Evolutionary conservation across 2,888 invertebrate species (phyloP), one percentile per base, ranked within the genome.

Genomic region (Scotopteryx bipunctaria): DNA sequence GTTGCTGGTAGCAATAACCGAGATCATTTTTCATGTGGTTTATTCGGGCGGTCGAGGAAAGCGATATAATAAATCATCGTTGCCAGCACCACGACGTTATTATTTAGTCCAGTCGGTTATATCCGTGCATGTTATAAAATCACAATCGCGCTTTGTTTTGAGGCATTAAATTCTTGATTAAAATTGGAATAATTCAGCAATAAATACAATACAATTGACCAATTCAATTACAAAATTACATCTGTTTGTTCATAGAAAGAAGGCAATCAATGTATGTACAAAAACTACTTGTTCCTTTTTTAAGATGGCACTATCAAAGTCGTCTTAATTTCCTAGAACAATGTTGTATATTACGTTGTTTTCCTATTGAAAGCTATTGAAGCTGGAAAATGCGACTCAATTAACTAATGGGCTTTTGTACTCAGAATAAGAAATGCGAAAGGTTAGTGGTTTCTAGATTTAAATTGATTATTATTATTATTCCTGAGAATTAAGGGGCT

Each of bases 11-110:
- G 87, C 86, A 89, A 89, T 89, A 89, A 86, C 85, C 77, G 75
- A 73, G 83, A 88, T 86, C 88, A 88, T 90, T 90, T 90, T 90
- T 90, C 89, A 90, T 86, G 81, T 77, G 88, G 87, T 85, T 88
- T 86, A 87, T 89, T 88, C 86, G 80, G 81, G 83, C 85, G 84
- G 86, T 77, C 85, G 86, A 84, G 85, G 80, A 86, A 83, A 86
- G 81, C 86, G 82, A 85, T 86, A 83, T 86, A 86, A 89, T 90
- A 89, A 90, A 90, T 90, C 89, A 89, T 86, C 77, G 83, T 86
- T 84, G 81, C 86, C 86, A 83, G 79, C 83, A 84, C 88, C 86
- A 86, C 81, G 75, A 79, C 77, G 80, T 81, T 85, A 87, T 87
- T 87, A 87, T 87, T 89, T 85, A 86, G 83, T 83, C 83, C 82